Percentiles rank a stretch among this genome's conserved stretches.
Evolutionary conservation across 2,797 vertebrate species (phyloP).

Genomic region (Merluccius polli): DNA sequence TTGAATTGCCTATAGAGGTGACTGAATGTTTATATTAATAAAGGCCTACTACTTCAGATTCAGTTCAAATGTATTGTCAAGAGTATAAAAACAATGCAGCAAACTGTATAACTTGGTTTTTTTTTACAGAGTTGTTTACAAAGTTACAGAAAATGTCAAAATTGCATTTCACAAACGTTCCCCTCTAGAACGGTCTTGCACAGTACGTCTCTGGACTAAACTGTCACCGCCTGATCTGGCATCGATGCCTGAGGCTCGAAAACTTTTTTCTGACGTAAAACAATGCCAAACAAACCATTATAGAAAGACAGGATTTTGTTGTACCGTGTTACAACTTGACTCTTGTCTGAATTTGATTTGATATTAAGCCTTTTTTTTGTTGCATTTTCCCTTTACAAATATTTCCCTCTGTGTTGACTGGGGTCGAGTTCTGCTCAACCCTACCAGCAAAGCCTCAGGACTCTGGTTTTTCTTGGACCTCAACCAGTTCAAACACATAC

Average conservation of each 20-base stretch:
- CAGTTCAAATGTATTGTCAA: background rate
- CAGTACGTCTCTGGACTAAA: background rate
- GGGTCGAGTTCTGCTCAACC: background rate
- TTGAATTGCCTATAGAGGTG: background rate
- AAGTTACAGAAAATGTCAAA: background rate
- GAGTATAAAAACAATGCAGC: background rate
- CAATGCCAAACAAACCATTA: background rate
- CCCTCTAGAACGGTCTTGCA: background rate
- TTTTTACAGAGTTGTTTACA: background rate
- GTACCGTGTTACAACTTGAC: background rate
- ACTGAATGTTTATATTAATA: background rate
- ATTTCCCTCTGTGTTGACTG: background rate
- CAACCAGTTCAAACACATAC: constrained; percentile 4
- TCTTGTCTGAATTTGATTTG: background rate
- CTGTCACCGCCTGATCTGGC: background rate
- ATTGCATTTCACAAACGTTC: background rate
- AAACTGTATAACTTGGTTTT: background rate
- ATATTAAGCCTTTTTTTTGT: background rate
- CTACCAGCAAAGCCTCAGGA: background rate
- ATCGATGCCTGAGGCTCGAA: background rate
- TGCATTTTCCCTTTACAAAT: background rate
- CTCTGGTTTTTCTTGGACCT: background rate
- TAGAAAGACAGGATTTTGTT: background rate
- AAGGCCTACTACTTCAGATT: background rate
- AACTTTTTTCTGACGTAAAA: background rate